Base-by-base conservation (phyloP, 2,888 invertebrate genomes). In the Drosophila pseudotalamancana region DNA sequence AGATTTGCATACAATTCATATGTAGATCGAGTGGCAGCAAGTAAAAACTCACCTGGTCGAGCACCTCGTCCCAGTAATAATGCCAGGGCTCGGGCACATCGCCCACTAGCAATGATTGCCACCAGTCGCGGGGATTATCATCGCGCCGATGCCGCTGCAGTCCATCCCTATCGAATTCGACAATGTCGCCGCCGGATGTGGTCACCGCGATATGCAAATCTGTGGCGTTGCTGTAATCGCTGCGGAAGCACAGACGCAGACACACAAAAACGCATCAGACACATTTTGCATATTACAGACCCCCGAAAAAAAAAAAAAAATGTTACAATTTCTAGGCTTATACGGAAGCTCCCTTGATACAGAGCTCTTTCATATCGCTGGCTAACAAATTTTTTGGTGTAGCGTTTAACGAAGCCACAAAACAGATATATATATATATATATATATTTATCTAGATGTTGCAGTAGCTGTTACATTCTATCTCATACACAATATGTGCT, bases 161-260 rank as follows among this genome's bases (percentile, higher is more conserved):
- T 29, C 98, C 98, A 82, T 94, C 93, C 81, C 94, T 94, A 92
- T 97, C 97, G 90, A 95, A 98, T 92, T 98, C 97, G 63, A 96
- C 95, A 48, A 97, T 95, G 84, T 93, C 93, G 31, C 97, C 96
- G 63, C 92, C 92, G 6, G 97, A 97, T 88, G 96, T 95, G 53
- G 97, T 97, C 70, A 98, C 94, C 56, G 97, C 98, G 90, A 98
- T 97, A 91, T 98, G 98, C 71, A 98, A 93, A 92, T 97, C 96
- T 90, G 95, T 95, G 42, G 95, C 94, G 90, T 96, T 95, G 89
- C 94, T 94, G 91, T 97, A 97, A 91, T 96, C 95, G 91, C 96
- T 97, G 92, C 64, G 72, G 61, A 66, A 68, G 65, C 53, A 77
- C 25, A 62, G 31, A 64, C 62, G n/a, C n/a, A n/a, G n/a, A 64